Evolutionary conservation across 2,888 invertebrate genomes (phyloP).

Genomic region (Habrosyne pyritoides): DNA sequence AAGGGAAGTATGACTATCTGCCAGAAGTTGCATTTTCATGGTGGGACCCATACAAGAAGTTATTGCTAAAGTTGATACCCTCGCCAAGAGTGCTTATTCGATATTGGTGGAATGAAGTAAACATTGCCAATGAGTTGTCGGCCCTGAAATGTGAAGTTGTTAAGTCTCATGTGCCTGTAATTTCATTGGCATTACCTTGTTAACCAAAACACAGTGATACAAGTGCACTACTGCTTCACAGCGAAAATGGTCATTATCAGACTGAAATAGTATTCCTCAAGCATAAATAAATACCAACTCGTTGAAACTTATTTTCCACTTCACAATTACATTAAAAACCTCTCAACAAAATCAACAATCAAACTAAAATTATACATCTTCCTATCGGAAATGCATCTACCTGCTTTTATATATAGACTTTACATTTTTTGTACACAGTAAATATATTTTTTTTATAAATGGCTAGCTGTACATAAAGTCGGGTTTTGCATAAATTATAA

Average conservation of each 20-base stretch:
- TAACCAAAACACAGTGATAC: too few relatives aligned
- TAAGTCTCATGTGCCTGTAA: too few relatives aligned
- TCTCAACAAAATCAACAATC: neutral
- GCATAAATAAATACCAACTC: too few relatives aligned
- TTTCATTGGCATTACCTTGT: too few relatives aligned
- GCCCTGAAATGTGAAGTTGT: too few relatives aligned
- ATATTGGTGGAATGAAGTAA: conserved; percentile 41
- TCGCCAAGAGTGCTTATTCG: conserved; percentile 86
- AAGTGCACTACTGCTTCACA: too few relatives aligned
- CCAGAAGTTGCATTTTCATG: conserved; percentile 97
- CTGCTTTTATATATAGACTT: too few relatives aligned
- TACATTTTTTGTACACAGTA: neutral
- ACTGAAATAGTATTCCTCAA: too few relatives aligned
- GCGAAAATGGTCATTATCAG: too few relatives aligned
- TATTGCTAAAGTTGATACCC: conserved; percentile 90
- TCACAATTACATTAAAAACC: neutral
- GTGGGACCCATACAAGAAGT: conserved; percentile 96
- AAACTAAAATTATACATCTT: neutral
- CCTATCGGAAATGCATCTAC: too few relatives aligned
- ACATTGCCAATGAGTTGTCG: too few relatives aligned
- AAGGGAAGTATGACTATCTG: conserved; percentile 92
- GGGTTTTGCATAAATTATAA: conserved; percentile 29
- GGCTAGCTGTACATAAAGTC: conserved; percentile 24
- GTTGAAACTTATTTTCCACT: neutral
- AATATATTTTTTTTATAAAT: conserved; percentile 24